Evolutionary conservation across 2,888 invertebrate species (phyloP), one percentile per base, ranked within the genome.

Genomic region (Protonemura montana): DNA sequence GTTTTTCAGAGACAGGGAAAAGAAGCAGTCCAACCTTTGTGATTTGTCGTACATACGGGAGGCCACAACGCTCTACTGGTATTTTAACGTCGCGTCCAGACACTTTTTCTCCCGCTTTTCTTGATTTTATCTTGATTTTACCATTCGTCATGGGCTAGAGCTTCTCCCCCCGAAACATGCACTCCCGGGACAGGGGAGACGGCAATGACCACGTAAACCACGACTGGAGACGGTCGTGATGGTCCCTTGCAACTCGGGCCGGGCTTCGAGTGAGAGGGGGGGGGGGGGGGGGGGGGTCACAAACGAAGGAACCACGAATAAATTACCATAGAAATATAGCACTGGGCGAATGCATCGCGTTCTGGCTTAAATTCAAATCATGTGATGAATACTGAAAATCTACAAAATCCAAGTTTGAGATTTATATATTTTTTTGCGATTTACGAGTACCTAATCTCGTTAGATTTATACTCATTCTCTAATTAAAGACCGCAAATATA

Each of bases 371-470:
- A 84, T 84, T 84, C 59, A 76, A 84, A 84, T 30, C 84, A 84
- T 30, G 84, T 84, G 76, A 76, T 76, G 84, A 84, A 84, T 84
- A 27, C 25, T 84, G 84, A 84, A 84, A 84, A 83, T 83, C 82
- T 42, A 21, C 1, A 78, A 25, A 26, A 27, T 29, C 28, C 76
- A 42, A n/a, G 28, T 21, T 25, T 27, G 27, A 27, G 84, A 84
- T 35, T 35, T 35, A 84, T 84, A 83, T 83, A 7, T 83, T 83
- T 83, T 59, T 59, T 30, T 76, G 26, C 84, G 84, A 84, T 84
- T 84, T 59, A 42, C 84, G 28, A 10, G 81, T n/a, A 76, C n/a
- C n/a, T n/a, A 35, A 28, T 42, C 28, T 26, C 2, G 27, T 84
- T 84, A 84, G 59, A 84, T 84, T 84, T 42, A 84, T 84, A 10